These are phyloP conservation scores for Colossoma macropomum DNA, from an alignment of 2,113 vertebrate genomes.

Conservation along the genomic window DNA sequence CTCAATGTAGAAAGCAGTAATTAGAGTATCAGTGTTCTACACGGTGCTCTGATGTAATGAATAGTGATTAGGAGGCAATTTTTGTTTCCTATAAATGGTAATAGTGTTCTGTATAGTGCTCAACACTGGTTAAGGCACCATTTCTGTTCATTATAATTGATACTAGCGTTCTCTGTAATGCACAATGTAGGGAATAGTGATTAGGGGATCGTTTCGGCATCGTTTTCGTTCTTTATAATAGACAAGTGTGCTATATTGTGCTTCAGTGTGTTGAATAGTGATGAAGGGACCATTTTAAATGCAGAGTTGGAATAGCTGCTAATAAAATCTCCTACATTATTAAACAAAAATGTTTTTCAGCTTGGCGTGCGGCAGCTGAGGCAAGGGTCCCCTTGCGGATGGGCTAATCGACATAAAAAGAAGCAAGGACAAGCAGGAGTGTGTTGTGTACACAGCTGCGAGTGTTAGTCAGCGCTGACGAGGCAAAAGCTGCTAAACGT, in stretches of 20 bases:
- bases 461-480: conserved; percentile 36
- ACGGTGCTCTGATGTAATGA: too few species aligned
- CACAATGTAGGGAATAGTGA: not conserved
- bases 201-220: not conserved
- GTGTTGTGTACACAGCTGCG: conserved; percentile 44
- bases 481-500: conserved; percentile 20
- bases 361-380: not conserved
- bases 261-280: too few species aligned
- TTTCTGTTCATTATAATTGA: not conserved
- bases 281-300: too few species aligned
- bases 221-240: not conserved
- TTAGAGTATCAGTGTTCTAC: too few species aligned
- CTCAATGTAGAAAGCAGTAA: too few species aligned
- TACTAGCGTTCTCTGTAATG: not conserved
- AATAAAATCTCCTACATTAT: too few species aligned
- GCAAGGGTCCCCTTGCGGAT: not conserved
- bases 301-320: too few species aligned
- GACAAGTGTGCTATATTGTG: too few species aligned
- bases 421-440: conserved; percentile 12
- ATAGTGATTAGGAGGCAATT: too few species aligned
- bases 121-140: not conserved
- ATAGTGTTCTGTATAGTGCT: not conserved
- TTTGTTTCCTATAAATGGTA: not conserved
- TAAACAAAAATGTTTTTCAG: not conserved
- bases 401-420: conserved; percentile 23